A percentile compares a stretch with the other conserved stretches of the same genome.
These are phyloP conservation scores for Anorthoa munda DNA, from an alignment of 2,888 invertebrate genomes.

Conservation along the genomic window DNA sequence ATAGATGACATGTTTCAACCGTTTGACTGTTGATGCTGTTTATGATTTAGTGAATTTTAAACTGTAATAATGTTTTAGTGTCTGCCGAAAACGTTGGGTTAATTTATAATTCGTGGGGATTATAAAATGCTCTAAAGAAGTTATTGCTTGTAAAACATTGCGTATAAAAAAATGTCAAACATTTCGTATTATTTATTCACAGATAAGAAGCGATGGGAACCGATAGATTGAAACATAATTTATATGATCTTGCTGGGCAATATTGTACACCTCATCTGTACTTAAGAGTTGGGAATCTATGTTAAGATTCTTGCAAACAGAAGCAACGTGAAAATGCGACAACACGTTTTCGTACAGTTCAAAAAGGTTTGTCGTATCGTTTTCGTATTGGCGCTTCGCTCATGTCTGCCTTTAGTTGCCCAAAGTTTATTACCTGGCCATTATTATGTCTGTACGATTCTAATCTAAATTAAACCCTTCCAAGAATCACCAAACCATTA, in stretches of 20 bases:
- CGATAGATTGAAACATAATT: conserved; percentile 23
- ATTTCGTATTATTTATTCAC: neutral
- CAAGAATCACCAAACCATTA: neutral
- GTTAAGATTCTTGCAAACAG: no score
- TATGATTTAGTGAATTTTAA: conserved; percentile 72
- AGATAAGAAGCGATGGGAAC: neutral
- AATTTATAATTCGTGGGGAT: conserved; percentile 60
- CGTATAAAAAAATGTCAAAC: neutral
- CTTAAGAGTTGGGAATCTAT: neutral
- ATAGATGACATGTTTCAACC: conserved; percentile 58
- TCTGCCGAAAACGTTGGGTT: conserved; percentile 32
- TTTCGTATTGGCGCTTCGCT: neutral
- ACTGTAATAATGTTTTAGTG: conserved; percentile 53
- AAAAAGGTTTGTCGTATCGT: no score
- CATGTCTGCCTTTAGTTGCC: neutral
- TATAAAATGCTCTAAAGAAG: conserved; percentile 50
- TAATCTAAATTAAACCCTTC: neutral
- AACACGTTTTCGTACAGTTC: no score
- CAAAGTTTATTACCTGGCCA: neutral
- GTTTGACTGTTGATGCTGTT: conserved; percentile 68
- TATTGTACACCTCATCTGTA: conserved; percentile 3
- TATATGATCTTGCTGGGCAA: conserved; percentile 10
- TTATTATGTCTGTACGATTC: neutral
- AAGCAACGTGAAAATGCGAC: no score
- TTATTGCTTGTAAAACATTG: conserved; percentile 43